phyloP scores from a whole-genome alignment of 2,113 vertebrate genomes.

The Leucopsar rothschildi region DNA sequence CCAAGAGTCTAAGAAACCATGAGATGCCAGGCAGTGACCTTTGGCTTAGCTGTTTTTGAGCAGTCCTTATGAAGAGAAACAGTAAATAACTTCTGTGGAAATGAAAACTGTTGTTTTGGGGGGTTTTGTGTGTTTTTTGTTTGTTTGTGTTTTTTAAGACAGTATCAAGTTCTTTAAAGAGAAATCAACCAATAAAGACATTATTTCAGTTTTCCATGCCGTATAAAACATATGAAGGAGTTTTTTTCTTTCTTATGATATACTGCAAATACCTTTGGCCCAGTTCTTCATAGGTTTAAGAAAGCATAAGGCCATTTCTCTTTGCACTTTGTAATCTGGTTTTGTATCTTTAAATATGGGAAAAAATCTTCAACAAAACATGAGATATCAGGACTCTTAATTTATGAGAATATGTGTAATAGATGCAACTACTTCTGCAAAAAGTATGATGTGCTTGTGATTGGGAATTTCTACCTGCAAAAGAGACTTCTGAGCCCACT shows the following conservation, averaged over 20 bases:
- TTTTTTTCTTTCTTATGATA: not conserved
- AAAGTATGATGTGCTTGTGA: not conserved
- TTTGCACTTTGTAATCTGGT: not conserved
- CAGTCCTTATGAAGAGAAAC: not conserved
- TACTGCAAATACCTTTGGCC: not conserved
- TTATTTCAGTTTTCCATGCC: not conserved
- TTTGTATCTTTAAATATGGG: not conserved
- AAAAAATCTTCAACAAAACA: not conserved
- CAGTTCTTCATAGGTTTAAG: not conserved
- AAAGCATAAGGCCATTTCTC: not conserved
- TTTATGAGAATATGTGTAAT: not conserved
- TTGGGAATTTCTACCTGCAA: not conserved
- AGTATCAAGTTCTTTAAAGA: not conserved
- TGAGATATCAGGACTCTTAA: not conserved
- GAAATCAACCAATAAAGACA: not conserved
- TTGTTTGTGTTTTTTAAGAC: not conserved
- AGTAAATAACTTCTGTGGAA: not conserved
- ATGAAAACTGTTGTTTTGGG: not conserved
- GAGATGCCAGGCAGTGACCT: not conserved
- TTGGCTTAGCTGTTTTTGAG: not conserved
- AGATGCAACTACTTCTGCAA: not conserved
- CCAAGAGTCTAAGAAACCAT: accelerated
- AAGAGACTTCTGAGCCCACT: not conserved
- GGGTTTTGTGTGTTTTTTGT: accelerated
- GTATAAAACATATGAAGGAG: not conserved